Evolutionary conservation across 2,797 vertebrate genomes (phyloP), one percentile per base, ranked within the genome.

Genomic region (Pangasius djambal): DNA sequence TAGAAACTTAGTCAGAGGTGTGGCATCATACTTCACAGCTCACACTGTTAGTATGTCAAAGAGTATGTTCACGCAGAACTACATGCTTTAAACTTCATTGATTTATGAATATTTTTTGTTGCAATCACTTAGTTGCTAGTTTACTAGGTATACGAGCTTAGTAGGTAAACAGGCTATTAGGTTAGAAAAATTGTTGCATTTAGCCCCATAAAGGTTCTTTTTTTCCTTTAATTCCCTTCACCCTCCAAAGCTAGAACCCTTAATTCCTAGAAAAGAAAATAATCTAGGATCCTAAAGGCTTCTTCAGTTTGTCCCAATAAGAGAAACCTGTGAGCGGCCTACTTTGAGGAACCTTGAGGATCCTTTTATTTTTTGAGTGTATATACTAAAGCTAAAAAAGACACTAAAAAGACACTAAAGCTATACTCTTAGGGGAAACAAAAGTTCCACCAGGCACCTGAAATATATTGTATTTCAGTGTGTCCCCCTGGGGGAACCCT

Each of bases 1-100:
- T n/a, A 50, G 25, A 77, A 50, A 52, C n/a, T 85, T 65, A 83
- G 88, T 91, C 75, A 88, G 67, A 87, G 31, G 78, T 59, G 72
- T 86, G 69, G 61, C n/a, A 85, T 89, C 55, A 50, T 50, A 87
- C 75, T n/a, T 81, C 52, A 6, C 83, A 74, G 50, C 75, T 52
- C 5, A 86, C 31, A 63, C 22, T 61, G 22, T 16, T 48, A 48
- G 44, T 67, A 83, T 31, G 16, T 20, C 50, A 34, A 57, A 34
- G 4, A 57, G 8, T 31, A 50, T 50, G 2, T 52, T 31, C 13
- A 78, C 6, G 6, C 2, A 28, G 40, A 75, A 50, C 44, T 48
- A 50, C 74, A 74, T 74, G 20, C 37, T 28, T 75, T 48, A 40
- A 72, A 22, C 18, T 72, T 8, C 18, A 72, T 20, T 40, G 18